These are phyloP conservation scores for Hofmannophila pseudospretella DNA, from an alignment of 2,888 invertebrate species.

Conservation along the genomic window DNA sequence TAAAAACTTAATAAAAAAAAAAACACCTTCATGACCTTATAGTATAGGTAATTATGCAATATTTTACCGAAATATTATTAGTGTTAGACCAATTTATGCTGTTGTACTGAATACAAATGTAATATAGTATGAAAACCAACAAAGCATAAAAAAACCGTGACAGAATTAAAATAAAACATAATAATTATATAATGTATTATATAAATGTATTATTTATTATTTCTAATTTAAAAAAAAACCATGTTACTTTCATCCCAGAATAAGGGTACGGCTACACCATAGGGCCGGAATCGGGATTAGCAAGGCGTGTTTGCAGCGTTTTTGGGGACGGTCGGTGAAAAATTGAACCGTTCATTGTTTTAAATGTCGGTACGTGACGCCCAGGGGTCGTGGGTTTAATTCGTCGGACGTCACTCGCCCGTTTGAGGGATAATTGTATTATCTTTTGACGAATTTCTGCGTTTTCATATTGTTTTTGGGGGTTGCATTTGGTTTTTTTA, in stretches of 20 bases:
- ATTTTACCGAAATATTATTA: too few relatives aligned
- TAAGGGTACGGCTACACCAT: slow-evolving; percentile 22
- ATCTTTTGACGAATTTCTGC: slow-evolving; percentile 32
- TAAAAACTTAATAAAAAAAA: too few relatives aligned
- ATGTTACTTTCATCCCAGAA: slow-evolving; percentile 24
- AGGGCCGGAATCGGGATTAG: slow-evolving; percentile 55
- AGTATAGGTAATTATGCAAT: too few relatives aligned
- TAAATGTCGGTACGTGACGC: slow-evolving; percentile 64
- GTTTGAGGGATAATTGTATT: slow-evolving; percentile 35
- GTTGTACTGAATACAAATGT: too few relatives aligned
- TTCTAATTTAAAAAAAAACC: too few relatives aligned
- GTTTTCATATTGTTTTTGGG: slow-evolving; percentile 18
- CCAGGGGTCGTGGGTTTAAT: slow-evolving; percentile 31
- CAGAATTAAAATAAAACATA: too few relatives aligned
- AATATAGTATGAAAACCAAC: too few relatives aligned
- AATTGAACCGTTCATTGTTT: slow-evolving; percentile 72
- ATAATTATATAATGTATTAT: too few relatives aligned
- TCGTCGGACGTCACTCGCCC: slow-evolving; percentile 27
- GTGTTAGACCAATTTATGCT: too few relatives aligned
- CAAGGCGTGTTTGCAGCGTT: slow-evolving; percentile 30
- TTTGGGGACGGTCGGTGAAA: slow-evolving; percentile 52
- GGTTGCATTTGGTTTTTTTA: not conserved
- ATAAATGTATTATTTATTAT: too few relatives aligned
- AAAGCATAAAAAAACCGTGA: too few relatives aligned
- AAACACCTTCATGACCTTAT: too few relatives aligned